Evolutionary conservation across 2,797 vertebrate species (phyloP), one percentile per base, ranked within the genome.

Genomic region (Tarsius wallacei): DNA sequence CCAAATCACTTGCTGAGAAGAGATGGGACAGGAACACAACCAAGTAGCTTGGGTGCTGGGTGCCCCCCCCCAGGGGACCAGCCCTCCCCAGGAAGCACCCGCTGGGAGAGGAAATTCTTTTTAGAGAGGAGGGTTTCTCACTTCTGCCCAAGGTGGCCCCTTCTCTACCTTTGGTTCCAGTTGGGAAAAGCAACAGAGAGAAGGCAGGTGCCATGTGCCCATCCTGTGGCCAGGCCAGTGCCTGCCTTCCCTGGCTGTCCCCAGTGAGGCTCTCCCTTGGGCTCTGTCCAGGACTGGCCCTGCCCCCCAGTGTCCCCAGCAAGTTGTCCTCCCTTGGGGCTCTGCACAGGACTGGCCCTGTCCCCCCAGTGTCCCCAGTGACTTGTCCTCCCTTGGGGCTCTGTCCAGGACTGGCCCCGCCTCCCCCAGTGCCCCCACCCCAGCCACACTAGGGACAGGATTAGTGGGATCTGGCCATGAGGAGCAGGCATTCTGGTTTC

Each of bases 401-500:
- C 47, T 19, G 7, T n/a, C 47, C 31, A 36, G 70, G 21, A 55
- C 24, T 14, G 53, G 64, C 10, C 70, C 17, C 4, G 22, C 31
- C 81, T 53, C 70, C 55, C 31, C 14, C 8, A 2, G 5, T 0
- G 0, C 6, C 81, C 53, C 28, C 4, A 36, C 12, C 68, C 47
- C 17, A 42, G 0, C 51, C 17, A 80, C 21, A 61, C 28, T 17
- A 33, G 70, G 84, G 86, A n/a, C 9, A 53, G 81, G 76, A 90
- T 86, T 61, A 63, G 66, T 15, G 21, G 53, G n/a, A 13, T 63
- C 57, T 61, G 86, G 53, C 68, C 87, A 64, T 47, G n/a, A 36
- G 89, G 7, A 71, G 83, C 68, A 73, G 64, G 59, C 31, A 26
- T 80, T 57, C 64, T 80, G 61, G 47, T 85, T 96, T 84, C 87